Conservation (phyloP, 30 jellyfish, hydroid and myxozoan species). For the Turritopsis rubra region DNA sequence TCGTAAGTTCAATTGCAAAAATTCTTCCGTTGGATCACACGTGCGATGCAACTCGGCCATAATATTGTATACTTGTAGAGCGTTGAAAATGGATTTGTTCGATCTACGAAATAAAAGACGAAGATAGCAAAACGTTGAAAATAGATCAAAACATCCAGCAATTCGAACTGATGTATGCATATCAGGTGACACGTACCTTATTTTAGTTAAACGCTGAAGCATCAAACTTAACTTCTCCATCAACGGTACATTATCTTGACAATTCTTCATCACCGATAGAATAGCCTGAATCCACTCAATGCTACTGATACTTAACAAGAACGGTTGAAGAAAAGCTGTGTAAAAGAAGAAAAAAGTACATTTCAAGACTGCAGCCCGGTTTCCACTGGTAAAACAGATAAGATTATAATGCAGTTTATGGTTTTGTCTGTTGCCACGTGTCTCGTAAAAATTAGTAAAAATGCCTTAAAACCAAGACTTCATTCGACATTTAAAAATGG, state of each 20-base stretch:
- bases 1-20: slow-evolving; percentile 47
- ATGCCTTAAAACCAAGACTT: too few relatives aligned
- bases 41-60: slow-evolving; percentile 43
- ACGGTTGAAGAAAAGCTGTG: slow-evolving; percentile 44
- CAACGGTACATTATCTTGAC: slow-evolving; percentile 28
- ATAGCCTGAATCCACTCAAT: slow-evolving; percentile 55
- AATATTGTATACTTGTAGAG: slow-evolving; percentile 32
- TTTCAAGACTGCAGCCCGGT: too few relatives aligned
- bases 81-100: slow-evolving; percentile 44
- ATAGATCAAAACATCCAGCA: too few relatives aligned
- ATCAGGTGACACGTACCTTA: slow-evolving; percentile 44
- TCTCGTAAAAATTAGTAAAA: too few relatives aligned
- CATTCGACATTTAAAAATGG: too few relatives aligned
- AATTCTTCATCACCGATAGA: slow-evolving; percentile 35
- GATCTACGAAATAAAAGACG: slow-evolving; percentile 26
- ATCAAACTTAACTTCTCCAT: slow-evolving; percentile 66
- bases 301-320: slow-evolving; percentile 52
- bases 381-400: too few relatives aligned
- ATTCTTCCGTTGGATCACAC: slow-evolving; percentile 33
- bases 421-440: too few relatives aligned
- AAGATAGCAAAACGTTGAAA: not conserved
- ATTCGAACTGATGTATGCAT: too few relatives aligned
- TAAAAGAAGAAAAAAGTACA: too few relatives aligned
- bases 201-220: slow-evolving; percentile 59
- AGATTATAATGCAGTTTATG: too few relatives aligned